phyloP scores from a whole-genome alignment of 1,140 invertebrate genomes.

The Platorchestia sp. region DNA sequence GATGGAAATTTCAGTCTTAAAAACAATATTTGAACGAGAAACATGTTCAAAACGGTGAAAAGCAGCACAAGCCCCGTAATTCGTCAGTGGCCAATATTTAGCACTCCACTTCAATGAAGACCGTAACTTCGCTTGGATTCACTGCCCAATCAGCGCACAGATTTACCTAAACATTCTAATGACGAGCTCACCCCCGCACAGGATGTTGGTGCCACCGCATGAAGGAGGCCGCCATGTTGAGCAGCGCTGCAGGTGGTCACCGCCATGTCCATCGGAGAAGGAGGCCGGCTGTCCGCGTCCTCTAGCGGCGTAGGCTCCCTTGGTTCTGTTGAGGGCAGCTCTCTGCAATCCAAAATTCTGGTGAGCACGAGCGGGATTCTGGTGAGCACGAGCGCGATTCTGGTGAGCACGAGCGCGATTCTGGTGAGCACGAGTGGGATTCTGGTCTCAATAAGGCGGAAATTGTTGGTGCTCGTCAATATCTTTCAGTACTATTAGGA shows the following conservation, averaged over 20 bases:
- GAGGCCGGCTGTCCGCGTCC: not conserved
- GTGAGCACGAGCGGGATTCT: not conserved
- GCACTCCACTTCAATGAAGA: no score
- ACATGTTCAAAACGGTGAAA: no score
- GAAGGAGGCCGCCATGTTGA: not conserved
- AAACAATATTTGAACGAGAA: no score
- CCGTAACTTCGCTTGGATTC: no score
- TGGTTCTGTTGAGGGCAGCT: not conserved
- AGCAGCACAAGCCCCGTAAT: no score
- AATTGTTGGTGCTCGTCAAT: no score
- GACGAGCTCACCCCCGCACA: not conserved
- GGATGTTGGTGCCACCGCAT: not conserved
- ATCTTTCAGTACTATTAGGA: no score
- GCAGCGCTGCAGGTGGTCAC: not conserved
- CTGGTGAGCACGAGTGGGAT: not conserved
- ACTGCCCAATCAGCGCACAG: no score
- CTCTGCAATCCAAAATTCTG: not conserved
- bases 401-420: not conserved
- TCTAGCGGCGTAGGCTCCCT: constrained; percentile 33
- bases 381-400: not conserved
- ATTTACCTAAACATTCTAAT: not conserved
- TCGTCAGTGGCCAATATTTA: no score
- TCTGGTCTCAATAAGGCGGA: not conserved
- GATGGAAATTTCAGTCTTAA: no score
- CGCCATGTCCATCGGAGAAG: constrained; percentile 36